These are phyloP conservation scores for Solenopsis invicta DNA, from an alignment of 1,140 invertebrate genomes.

Conservation along the genomic window DNA sequence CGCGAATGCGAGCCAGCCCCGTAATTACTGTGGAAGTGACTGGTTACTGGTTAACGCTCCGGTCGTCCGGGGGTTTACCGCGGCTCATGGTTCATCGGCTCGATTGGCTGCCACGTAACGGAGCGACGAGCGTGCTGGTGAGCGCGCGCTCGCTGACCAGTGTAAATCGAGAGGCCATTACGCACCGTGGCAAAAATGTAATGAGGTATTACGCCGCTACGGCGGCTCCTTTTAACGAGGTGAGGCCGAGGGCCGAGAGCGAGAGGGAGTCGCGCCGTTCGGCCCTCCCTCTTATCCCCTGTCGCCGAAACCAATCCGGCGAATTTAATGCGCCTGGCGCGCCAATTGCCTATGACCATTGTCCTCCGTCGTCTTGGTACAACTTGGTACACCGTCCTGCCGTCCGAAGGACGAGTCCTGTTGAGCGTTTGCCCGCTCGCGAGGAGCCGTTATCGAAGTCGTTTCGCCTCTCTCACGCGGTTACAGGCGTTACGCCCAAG, in stretches of 20 bases:
- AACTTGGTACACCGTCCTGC: too few species aligned
- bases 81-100: conserved; percentile 72
- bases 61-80: conserved; percentile 64
- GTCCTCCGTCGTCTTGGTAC: background rate
- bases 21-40: conserved; percentile 82
- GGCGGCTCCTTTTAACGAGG: conserved; percentile 76
- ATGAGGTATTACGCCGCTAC: conserved; percentile 77
- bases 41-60: conserved; percentile 77
- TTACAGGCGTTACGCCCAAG: background rate
- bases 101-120: conserved; percentile 81
- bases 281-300: background rate
- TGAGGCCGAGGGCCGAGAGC: conserved; percentile 10
- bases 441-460: conserved; percentile 24
- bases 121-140: conserved; percentile 32
- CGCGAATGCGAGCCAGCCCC: conserved; percentile 77
- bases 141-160: conserved; percentile 40
- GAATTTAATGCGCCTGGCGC: conserved; percentile 60
- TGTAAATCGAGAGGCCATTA: conserved; percentile 82
- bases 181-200: conserved; percentile 77
- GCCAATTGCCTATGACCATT: background rate
- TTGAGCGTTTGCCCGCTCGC: background rate
- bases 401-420: background rate
- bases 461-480: background rate
- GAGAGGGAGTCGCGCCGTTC: conserved; percentile 2
- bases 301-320: conserved; percentile 64